Conservation (phyloP, 1,140 invertebrate species). For the Venustaconcha ellipsiformis region DNA sequence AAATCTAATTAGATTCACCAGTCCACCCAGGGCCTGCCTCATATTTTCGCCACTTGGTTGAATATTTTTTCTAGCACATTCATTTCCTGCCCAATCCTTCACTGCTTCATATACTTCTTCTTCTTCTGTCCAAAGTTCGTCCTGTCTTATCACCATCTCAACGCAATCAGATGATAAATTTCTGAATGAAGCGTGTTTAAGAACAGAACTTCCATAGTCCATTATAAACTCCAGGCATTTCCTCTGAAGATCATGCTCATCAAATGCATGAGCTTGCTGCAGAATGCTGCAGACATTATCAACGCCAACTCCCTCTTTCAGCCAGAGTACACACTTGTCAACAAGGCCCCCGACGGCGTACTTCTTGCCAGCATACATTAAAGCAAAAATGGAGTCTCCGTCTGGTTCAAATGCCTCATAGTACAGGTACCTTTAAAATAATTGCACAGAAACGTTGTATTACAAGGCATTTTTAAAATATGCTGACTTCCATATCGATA, state of each 20-base stretch:
- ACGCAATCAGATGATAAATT: slow-evolving; percentile 30
- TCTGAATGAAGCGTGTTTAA: slow-evolving; percentile 16
- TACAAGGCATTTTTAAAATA: no score
- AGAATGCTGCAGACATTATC: slow-evolving; percentile 32
- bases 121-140: slow-evolving; percentile 29
- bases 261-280: slow-evolving; percentile 28
- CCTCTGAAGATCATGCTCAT: slow-evolving; percentile 19
- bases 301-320: slow-evolving; percentile 17
- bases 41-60: slow-evolving; percentile 16
- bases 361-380: slow-evolving; percentile 31
- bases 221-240: slow-evolving; percentile 29
- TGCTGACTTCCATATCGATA: no score
- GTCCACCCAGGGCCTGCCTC: slow-evolving; percentile 8
- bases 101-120: slow-evolving; percentile 28
- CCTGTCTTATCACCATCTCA: slow-evolving; percentile 13
- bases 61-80: slow-evolving; percentile 22
- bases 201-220: slow-evolving; percentile 24
- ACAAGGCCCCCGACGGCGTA: slow-evolving; percentile 30
- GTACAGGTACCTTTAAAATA: slow-evolving; percentile 20
- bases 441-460: no score
- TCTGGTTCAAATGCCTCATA: slow-evolving; percentile 13
- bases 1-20: slow-evolving; percentile 17
- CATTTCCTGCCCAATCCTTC: slow-evolving; percentile 22
- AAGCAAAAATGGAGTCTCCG: slow-evolving; percentile 13
- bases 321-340: slow-evolving; percentile 17